Conservation (phyloP, 30 jellyfish, hydroid and myxozoan species). For the Aurelia coerulea region DNA sequence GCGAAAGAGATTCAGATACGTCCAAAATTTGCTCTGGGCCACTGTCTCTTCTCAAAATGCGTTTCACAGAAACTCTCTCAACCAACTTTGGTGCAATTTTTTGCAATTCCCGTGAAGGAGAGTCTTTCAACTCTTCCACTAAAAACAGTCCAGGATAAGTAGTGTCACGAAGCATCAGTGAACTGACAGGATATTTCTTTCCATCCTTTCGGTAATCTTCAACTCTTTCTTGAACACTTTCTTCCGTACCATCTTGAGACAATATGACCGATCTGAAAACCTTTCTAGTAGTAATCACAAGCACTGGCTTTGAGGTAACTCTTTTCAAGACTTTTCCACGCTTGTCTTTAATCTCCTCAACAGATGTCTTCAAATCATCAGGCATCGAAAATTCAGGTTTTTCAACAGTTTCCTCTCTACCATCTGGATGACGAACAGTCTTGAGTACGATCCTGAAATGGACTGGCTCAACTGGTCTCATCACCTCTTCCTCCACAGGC, state of each 20-base stretch:
- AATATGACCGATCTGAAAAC: constrained; percentile 45
- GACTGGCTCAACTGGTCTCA: constrained; percentile 75
- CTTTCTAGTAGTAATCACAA: constrained; percentile 44
- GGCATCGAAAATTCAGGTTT: constrained; percentile 75
- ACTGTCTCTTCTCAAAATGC: constrained; percentile 68
- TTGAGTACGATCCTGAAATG: constrained; percentile 54
- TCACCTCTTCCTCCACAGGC: constrained; percentile 80
- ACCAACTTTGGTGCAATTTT: constrained; percentile 54
- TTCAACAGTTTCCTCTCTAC: constrained; percentile 53
- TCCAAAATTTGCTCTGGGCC: constrained; percentile 80
- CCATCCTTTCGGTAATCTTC: constrained; percentile 40
- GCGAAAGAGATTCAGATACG: constrained; percentile 71
- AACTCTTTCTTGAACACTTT: constrained; percentile 58
- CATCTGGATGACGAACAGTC: constrained; percentile 62
- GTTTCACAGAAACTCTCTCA: constrained; percentile 78
- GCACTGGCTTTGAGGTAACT: constrained; percentile 49
- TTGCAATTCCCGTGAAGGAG: constrained; percentile 23
- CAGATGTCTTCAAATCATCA: constrained; percentile 28
- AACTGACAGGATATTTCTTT: neutral
- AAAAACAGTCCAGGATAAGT: no score
- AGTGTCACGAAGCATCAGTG: neutral
- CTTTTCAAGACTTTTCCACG: constrained; percentile 55
- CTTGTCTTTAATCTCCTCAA: constrained; percentile 44
- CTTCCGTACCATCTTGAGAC: constrained; percentile 61
- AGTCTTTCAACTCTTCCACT: neutral